These are phyloP conservation scores for Cosmia pyralina DNA, from an alignment of 2,888 invertebrate genomes.

Conservation along the genomic window DNA sequence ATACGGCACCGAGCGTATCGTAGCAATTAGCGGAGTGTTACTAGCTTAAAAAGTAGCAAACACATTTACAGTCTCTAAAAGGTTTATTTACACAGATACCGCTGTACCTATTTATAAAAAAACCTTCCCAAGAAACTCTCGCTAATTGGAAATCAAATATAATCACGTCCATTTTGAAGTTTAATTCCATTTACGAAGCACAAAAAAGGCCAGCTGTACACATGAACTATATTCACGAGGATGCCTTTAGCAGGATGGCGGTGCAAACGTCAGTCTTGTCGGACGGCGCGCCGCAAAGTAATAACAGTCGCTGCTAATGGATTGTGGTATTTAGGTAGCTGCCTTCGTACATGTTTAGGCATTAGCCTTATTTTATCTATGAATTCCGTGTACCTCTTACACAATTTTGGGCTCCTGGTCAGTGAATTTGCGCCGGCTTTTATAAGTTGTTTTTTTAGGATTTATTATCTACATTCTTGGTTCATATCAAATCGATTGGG, in stretches of 20 bases:
- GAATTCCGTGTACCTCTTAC: slow-evolving; percentile 28
- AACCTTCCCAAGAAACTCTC: slow-evolving; percentile 26
- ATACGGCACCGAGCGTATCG: background rate
- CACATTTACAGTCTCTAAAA: slow-evolving; percentile 16
- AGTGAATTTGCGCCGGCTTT: slow-evolving; percentile 1
- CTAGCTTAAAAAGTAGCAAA: slow-evolving; percentile 16
- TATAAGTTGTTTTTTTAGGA: background rate
- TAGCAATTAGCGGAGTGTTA: slow-evolving; percentile 29
- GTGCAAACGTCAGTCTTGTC: slow-evolving; percentile 76
- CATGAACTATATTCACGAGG: slow-evolving; percentile 59
- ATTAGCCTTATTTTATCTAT: slow-evolving; percentile 60
- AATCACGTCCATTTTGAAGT: slow-evolving; percentile 42
- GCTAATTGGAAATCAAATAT: slow-evolving; percentile 46
- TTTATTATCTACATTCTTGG: background rate
- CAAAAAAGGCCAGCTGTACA: slow-evolving; percentile 55
- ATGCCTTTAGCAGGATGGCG: slow-evolving; percentile 71
- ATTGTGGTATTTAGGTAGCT: slow-evolving; percentile 74
- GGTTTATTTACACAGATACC: slow-evolving; percentile 11
- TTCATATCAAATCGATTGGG: background rate
- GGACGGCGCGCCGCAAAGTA: slow-evolving; percentile 72
- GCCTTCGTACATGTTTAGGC: slow-evolving; percentile 59
- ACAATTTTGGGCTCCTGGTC: slow-evolving; percentile 25
- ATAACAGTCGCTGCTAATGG: slow-evolving; percentile 79
- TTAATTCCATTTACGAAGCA: slow-evolving; percentile 55
- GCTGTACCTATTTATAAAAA: background rate